Conservation (phyloP, 2,888 invertebrate genomes). For the Junonia oenone region DNA sequence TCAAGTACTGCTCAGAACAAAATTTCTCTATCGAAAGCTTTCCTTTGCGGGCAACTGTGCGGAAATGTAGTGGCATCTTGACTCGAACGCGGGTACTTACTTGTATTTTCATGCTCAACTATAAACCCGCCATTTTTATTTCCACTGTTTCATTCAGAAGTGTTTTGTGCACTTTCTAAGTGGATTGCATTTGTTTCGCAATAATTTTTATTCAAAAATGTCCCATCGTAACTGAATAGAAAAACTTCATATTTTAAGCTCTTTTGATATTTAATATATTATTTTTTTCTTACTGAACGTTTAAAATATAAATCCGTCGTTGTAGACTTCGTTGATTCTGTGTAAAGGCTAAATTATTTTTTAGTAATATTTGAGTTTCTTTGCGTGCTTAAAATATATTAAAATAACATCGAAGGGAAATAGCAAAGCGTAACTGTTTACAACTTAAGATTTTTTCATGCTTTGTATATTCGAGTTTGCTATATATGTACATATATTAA, state of each 20-base stretch:
- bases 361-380: conserved; percentile 17
- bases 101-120: conserved; percentile 48
- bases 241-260: conserved; percentile 30
- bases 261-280: conserved; percentile 29
- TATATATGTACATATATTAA: no score
- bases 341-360: conserved; percentile 23
- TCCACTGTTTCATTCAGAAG: conserved; percentile 40
- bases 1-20: conserved; percentile 45
- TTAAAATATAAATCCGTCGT: conserved; percentile 13
- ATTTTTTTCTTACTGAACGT: conserved; percentile 20
- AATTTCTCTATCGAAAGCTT: conserved; percentile 51
- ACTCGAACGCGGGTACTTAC: conserved; percentile 50
- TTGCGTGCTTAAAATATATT: background rate
- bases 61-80: conserved; percentile 56
- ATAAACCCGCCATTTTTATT: conserved; percentile 41
- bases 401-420: background rate
- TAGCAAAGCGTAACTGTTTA: background rate
- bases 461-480: no score
- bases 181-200: conserved; percentile 38
- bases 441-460: background rate
- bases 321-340: conserved; percentile 18
- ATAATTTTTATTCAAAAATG: conserved; percentile 35
- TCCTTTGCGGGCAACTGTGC: conserved; percentile 54
- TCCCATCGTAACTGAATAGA: conserved; percentile 34
- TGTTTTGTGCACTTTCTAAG: conserved; percentile 37